A percentile compares a stretch with the other conserved stretches of the same genome.
Conservation (phyloP, 2,888 invertebrate genomes). For the Chrysina gloriosa region DNA sequence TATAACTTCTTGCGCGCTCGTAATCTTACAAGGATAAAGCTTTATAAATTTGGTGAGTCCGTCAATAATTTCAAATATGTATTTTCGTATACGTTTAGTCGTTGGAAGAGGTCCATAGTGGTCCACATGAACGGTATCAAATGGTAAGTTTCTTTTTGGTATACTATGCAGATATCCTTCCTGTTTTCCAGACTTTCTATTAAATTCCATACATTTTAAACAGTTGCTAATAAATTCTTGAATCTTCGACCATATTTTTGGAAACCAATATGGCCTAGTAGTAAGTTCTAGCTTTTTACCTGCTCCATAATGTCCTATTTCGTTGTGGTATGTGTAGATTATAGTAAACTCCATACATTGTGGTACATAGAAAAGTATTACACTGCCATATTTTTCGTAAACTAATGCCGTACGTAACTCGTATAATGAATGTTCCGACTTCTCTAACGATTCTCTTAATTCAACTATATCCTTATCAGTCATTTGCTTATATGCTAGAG, state of each 20-base stretch:
- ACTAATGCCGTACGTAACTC: constrained; percentile 37
- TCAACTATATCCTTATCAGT: constrained; percentile 48
- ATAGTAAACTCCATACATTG: constrained; percentile 49
- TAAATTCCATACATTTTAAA: constrained; percentile 53
- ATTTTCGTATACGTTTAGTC: constrained; percentile 42
- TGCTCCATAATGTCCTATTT: constrained; percentile 54
- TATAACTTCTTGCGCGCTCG: constrained; percentile 45
- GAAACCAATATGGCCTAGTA: constrained; percentile 55
- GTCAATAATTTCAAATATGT: constrained; percentile 53
- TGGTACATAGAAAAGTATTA: constrained; percentile 48
- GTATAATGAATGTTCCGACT: constrained; percentile 38
- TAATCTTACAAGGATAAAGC: constrained; percentile 48
- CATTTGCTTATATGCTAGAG: constrained; percentile 45
- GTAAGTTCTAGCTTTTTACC: constrained; percentile 53
- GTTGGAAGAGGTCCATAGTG: constrained; percentile 52
- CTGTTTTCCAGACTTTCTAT: constrained; percentile 46
- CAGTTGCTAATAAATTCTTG: constrained; percentile 53
- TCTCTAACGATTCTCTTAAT: constrained; percentile 46
- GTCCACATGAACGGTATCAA: constrained; percentile 52
- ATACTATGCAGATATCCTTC: constrained; percentile 53
- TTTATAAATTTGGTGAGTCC: constrained; percentile 53
- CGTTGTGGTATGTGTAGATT: constrained; percentile 51
- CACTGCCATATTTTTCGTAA: constrained; percentile 35
- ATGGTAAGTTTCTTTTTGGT: constrained; percentile 51
- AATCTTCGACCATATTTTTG: constrained; percentile 51